These are phyloP conservation scores for Anastatus disparis DNA, from an alignment of 1,140 invertebrate species.

Conservation along the genomic window DNA sequence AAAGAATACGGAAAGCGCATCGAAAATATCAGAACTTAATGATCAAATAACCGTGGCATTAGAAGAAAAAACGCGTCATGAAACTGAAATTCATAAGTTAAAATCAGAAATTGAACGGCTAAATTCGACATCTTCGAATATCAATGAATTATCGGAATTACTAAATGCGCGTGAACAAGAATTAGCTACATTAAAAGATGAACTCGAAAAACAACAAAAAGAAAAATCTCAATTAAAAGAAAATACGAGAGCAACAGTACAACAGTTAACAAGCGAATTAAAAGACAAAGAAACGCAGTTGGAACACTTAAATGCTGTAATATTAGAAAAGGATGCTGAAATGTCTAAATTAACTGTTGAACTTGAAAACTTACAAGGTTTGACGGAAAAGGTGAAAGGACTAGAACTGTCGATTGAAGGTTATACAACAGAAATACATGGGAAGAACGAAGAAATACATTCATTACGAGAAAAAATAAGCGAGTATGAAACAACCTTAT, in stretches of 20 bases:
- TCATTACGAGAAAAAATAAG: not conserved
- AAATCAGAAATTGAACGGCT: conserved; percentile 33
- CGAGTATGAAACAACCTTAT: not conserved
- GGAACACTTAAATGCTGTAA: not conserved
- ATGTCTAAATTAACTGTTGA: conserved; percentile 50
- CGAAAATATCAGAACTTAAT: conserved; percentile 47
- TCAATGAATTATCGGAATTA: conserved; percentile 54
- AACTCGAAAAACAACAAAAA: conserved; percentile 64
- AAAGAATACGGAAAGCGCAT: conserved; percentile 27
- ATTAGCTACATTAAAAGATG: conserved; percentile 57
- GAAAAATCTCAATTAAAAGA: conserved; percentile 47
- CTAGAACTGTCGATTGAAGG: conserved; percentile 17
- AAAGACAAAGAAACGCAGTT: conserved; percentile 37
- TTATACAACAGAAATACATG: not conserved
- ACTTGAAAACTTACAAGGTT: not conserved
- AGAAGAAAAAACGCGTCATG: conserved; percentile 53
- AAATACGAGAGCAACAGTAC: conserved; percentile 44
- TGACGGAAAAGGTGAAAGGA: not conserved
- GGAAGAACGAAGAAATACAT: not conserved
- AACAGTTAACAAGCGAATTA: conserved; percentile 45
- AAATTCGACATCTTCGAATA: conserved; percentile 39
- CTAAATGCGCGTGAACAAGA: conserved; percentile 58
- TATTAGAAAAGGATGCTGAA: conserved; percentile 39
- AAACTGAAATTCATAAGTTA: conserved; percentile 48
- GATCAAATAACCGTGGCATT: conserved; percentile 56